Base-by-base conservation (phyloP, 2,888 invertebrate species). In the Patella depressa region DNA sequence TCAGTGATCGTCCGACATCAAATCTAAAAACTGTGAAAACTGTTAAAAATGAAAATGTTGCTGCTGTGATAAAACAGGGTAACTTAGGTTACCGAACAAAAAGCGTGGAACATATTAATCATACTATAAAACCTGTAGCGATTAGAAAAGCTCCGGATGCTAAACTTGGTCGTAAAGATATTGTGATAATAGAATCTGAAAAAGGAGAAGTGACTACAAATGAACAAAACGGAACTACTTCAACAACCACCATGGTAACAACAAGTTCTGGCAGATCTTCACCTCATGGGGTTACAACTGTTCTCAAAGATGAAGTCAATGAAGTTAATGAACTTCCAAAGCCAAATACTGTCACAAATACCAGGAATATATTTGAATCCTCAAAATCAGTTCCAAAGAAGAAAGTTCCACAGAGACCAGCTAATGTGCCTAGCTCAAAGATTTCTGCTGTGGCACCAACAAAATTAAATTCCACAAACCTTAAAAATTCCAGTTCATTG, bases 341-440 rank as follows among this genome's bases (percentile, higher is more conserved):
- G 24, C 95, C 95, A 0, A 97, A 97, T 93, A 94, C 97, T 83
- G 97, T 97, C 79, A 96, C 96, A 87, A 95, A 96, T 80, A 95
- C 96, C 17, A 94, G 96, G 81, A 94, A 95, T 88, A 95, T 96
- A 88, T 97, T 97, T 92, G 97, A 97, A 72, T 80, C 65, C 73
- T 54, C 76, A 14, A 79, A 78, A 59, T 57, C 74, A 15, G 65
- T 71, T 3, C 70, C 72, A 19, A 45, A 53, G 45, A 54, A 71
- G n/a, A 55, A 53, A 57, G 69, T 2, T 19, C 74, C 9, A 19
- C 54, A 11, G 15, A 71, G 11, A 19, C 65, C 19, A 12, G 57
- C 53, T 17, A 71, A 12, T 15, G 15, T 15, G 70, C 19, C 11
- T n/a, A 24, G 53, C 34, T 45, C 76, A 53, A 72, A 65, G 14